phyloP scores from a whole-genome alignment of 2,888 invertebrate genomes.

The Mesodorylaimus sp. region DNA sequence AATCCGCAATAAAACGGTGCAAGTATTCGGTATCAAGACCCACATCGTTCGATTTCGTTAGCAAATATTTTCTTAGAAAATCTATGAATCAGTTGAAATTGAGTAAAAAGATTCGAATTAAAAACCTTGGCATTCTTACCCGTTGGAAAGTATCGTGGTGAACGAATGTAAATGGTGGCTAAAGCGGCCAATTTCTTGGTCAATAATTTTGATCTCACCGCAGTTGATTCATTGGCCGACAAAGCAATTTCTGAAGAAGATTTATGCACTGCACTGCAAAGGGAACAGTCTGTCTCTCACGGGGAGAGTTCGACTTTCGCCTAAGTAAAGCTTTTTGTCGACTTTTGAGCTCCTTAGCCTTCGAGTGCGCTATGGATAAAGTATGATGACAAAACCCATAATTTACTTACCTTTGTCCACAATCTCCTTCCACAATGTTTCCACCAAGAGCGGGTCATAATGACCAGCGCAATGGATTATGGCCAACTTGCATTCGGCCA shows the following conservation, averaged over 20 bases:
- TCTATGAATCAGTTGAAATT: slow-evolving; percentile 21
- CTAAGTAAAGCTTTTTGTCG: too few species aligned
- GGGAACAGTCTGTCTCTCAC: too few species aligned
- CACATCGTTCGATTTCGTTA: slow-evolving; percentile 28
- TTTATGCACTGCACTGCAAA: too few species aligned
- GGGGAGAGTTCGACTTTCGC: too few species aligned
- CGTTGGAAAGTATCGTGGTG: slow-evolving; percentile 68
- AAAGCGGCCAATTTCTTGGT: slow-evolving; percentile 50
- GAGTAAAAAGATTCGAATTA: neutral
- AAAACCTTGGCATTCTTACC: slow-evolving; percentile 40
- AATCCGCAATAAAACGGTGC: too few species aligned
- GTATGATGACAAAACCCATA: too few species aligned
- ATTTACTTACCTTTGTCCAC: slow-evolving; percentile 34
- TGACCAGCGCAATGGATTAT: slow-evolving; percentile 86
- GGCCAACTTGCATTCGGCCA: slow-evolving; percentile 81
- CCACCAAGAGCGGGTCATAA: slow-evolving; percentile 64
- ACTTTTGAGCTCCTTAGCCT: too few species aligned
- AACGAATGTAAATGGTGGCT: slow-evolving; percentile 56
- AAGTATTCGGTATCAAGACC: slow-evolving; percentile 42
- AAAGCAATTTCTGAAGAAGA: neutral
- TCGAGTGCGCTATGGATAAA: too few species aligned
- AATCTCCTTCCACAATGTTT: slow-evolving; percentile 77
- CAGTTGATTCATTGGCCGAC: neutral
- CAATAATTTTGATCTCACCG: slow-evolving; percentile 36
- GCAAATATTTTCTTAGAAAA: slow-evolving; percentile 32